Conservation (phyloP, 2,797 vertebrate genomes). For the Clarias laeviceps region DNA sequence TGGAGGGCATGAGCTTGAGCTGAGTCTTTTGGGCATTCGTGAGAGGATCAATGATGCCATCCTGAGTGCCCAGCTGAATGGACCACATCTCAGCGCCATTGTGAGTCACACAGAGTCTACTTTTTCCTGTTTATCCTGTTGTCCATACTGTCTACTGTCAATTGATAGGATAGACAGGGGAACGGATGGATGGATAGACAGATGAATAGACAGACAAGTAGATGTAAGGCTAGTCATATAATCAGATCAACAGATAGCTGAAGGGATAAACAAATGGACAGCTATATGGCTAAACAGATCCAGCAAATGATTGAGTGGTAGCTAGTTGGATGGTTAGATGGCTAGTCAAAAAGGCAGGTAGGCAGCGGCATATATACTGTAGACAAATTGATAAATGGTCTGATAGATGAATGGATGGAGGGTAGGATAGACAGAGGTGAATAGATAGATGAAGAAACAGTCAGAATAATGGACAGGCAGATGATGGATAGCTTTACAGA, state of each 20-base stretch:
- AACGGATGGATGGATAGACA: neutral
- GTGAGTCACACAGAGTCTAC: conserved; percentile 68
- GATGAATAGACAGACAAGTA: neutral
- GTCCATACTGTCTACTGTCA: neutral
- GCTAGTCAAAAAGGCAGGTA: neutral
- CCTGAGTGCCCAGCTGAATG: conserved; percentile 82
- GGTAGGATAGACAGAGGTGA: neutral
- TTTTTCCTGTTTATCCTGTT: neutral
- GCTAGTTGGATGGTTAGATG: neutral
- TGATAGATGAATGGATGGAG: neutral
- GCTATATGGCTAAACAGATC: neutral
- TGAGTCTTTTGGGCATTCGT: conserved; percentile 75
- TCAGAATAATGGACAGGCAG: neutral
- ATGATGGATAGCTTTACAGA: neutral
- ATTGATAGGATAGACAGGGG: neutral
- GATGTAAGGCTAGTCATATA: too few species aligned
- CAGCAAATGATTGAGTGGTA: too few species aligned
- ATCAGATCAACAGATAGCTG: too few species aligned
- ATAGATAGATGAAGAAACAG: neutral
- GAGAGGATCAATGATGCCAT: conserved; percentile 84
- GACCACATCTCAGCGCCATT: conserved; percentile 81
- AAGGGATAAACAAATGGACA: neutral
- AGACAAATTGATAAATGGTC: neutral
- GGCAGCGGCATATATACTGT: neutral
- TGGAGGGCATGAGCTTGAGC: conserved; percentile 81